Evolutionary conservation across 2,797 vertebrate genomes (phyloP).

Genomic region (Spinus olivaceus): DNA sequence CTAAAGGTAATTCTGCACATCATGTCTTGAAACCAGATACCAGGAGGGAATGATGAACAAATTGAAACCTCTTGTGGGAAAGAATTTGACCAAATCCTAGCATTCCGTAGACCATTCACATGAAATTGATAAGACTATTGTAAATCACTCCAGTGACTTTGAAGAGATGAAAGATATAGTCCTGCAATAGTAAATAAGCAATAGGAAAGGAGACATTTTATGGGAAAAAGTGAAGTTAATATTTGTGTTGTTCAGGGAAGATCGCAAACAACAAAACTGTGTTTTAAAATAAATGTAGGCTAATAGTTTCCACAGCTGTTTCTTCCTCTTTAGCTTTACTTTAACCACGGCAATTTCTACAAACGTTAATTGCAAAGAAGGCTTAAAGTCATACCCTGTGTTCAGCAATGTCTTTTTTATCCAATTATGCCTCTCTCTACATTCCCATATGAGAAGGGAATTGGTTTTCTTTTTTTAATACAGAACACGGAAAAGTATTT

Average conservation of each 20-base stretch:
- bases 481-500: neutral
- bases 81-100: constrained; percentile 76
- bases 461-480: neutral
- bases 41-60: constrained; percentile 75
- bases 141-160: constrained; percentile 38
- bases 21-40: constrained; percentile 83
- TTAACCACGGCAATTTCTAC: neutral
- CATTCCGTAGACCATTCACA: constrained; percentile 78
- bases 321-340: neutral
- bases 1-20: constrained; percentile 82
- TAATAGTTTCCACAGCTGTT: neutral
- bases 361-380: neutral
- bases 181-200: neutral
- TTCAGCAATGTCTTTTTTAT: neutral
- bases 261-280: neutral
- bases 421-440: neutral
- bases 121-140: constrained; percentile 80
- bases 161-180: constrained; percentile 17
- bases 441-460: neutral
- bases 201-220: neutral
- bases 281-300: neutral
- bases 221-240: neutral
- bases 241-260: neutral
- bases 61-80: constrained; percentile 86
- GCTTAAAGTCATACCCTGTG: neutral